These are phyloP conservation scores for Halcyon smyrnensis DNA, from an alignment of 2,797 vertebrate species.

Conservation along the genomic window DNA sequence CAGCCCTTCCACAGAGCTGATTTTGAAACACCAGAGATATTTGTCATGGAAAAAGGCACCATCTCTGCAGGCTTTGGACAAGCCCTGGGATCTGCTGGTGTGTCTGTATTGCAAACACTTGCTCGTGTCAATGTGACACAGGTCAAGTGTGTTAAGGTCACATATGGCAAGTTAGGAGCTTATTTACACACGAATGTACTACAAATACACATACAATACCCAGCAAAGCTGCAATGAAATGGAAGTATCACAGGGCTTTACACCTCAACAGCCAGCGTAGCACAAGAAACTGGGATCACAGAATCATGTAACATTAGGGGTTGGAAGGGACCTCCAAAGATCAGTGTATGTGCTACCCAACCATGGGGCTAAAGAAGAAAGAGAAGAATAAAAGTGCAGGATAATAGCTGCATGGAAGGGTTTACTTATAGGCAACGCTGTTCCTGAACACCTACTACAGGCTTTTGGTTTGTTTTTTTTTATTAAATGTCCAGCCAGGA, in stretches of 20 bases:
- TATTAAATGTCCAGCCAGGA: not conserved
- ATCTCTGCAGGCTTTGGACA: not conserved
- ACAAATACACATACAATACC: not conserved
- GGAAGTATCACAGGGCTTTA: not conserved
- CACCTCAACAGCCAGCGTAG: not conserved
- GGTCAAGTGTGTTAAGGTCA: not conserved
- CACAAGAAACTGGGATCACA: not conserved
- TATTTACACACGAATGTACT: not conserved
- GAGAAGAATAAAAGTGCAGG: not conserved
- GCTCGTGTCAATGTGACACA: not conserved
- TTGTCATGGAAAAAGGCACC: not conserved
- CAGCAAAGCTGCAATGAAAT: not conserved
- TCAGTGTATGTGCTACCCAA: not conserved
- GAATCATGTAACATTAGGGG: too few species aligned
- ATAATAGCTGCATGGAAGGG: rapidly evolving
- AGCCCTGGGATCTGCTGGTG: not conserved
- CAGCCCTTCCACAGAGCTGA: not conserved
- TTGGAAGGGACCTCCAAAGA: too few species aligned
- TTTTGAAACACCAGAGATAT: not conserved
- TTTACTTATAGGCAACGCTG: not conserved
- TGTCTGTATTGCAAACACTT: not conserved
- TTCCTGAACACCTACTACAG: not conserved
- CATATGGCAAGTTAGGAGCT: not conserved
- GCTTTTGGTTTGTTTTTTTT: not conserved
- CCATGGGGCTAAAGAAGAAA: rapidly evolving